Percentiles rank a stretch among this genome's conserved stretches.
Evolutionary conservation across 2,888 invertebrate genomes (phyloP).

Genomic region (Cephus nigrinus): DNA sequence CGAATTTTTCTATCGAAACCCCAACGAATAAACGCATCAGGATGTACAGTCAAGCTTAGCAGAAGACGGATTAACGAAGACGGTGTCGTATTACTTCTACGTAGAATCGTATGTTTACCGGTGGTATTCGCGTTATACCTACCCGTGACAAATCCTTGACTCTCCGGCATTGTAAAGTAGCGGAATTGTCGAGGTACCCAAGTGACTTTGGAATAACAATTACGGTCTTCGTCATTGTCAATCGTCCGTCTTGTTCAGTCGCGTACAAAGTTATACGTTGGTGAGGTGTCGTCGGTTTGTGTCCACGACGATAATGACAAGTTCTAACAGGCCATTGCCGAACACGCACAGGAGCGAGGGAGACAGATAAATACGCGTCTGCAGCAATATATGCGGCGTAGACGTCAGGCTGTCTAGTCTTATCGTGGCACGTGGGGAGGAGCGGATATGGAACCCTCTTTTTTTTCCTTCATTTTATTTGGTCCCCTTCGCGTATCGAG

Average conservation of each 20-base stretch:
- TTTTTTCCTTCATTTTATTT: background rate
- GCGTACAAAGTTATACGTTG: background rate
- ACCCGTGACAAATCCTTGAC: background rate
- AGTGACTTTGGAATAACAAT: background rate
- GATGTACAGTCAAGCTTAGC: background rate
- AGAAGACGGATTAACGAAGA: background rate
- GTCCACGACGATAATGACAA: background rate
- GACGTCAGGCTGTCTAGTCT: background rate
- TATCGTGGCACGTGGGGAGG: background rate
- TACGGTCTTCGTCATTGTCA: background rate
- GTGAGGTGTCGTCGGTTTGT: background rate
- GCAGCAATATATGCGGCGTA: background rate
- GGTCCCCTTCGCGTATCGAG: background rate
- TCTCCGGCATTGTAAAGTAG: background rate
- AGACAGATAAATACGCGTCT: background rate
- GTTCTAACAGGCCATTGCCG: background rate
- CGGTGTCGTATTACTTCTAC: background rate
- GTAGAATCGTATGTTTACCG: background rate
- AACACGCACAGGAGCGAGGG: background rate
- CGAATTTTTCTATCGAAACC: background rate
- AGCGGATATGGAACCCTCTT: background rate
- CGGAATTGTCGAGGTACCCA: background rate
- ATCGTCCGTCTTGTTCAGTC: background rate
- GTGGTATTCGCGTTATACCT: background rate
- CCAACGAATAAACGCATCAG: background rate